Conservation (phyloP, 2,113 vertebrate genomes). For the Cyanoderma ruficeps region DNA sequence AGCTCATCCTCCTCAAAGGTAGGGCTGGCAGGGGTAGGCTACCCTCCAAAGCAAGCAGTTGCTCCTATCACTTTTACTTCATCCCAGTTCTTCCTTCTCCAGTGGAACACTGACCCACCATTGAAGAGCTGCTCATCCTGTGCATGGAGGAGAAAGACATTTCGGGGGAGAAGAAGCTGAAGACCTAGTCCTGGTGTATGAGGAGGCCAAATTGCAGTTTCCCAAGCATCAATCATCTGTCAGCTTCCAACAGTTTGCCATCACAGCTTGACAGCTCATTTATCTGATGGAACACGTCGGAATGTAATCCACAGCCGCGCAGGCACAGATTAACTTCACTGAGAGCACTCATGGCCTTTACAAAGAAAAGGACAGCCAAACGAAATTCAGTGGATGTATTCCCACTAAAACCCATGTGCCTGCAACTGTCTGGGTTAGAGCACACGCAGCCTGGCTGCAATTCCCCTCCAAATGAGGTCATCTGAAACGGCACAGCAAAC, state of each 20-base stretch:
- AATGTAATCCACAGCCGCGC: rapidly evolving
- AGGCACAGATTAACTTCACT: not conserved
- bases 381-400: not conserved
- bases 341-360: not conserved
- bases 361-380: not conserved
- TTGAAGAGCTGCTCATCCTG: not conserved
- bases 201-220: not conserved
- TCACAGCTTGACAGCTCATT: not conserved
- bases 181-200: not conserved
- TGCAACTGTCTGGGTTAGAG: conserved; percentile 31
- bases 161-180: not conserved
- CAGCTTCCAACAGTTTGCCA: not conserved
- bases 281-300: not conserved
- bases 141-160: not conserved
- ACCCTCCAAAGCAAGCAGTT: not conserved
- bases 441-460: not conserved
- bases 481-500: not conserved
- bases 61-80: not conserved
- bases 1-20: not conserved
- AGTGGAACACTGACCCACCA: not conserved
- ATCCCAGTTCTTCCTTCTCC: not conserved
- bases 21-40: not conserved
- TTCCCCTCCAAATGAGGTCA: conserved; percentile 16
- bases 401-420: conserved; percentile 18
- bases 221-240: not conserved